Conservation (phyloP, 1,140 invertebrate species). For the Pinna nobilis region DNA sequence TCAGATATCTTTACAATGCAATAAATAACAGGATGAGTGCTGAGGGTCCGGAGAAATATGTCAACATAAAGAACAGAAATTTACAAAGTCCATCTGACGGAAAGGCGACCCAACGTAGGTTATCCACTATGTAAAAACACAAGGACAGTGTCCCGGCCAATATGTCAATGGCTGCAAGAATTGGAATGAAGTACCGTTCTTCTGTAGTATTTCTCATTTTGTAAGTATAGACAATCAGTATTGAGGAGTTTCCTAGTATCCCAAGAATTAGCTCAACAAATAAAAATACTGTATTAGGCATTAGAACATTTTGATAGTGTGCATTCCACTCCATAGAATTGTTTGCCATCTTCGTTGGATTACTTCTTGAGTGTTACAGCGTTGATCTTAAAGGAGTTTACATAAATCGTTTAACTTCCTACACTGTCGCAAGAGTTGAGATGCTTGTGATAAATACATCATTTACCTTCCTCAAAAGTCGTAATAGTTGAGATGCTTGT, state of each 20-base stretch:
- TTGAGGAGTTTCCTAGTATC: background rate
- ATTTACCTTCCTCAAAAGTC: no score
- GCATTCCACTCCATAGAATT: no score
- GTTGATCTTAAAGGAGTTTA: no score
- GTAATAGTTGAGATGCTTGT: no score
- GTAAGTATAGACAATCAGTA: background rate
- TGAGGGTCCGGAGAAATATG: background rate
- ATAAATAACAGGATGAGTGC: background rate
- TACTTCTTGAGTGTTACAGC: no score
- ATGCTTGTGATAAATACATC: no score
- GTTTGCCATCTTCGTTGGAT: no score
- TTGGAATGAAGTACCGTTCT: slow-evolving; percentile 1
- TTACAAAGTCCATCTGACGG: background rate
- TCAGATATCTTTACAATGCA: background rate
- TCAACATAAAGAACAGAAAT: background rate
- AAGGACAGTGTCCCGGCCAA: background rate
- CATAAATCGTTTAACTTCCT: no score
- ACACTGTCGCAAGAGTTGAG: no score
- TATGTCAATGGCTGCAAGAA: background rate
- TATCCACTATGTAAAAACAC: background rate
- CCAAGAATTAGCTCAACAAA: no score
- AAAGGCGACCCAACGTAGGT: background rate
- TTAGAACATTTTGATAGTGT: no score
- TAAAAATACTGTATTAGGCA: no score
- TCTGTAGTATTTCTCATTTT: background rate